phyloP scores from a whole-genome alignment of 2,797 vertebrate genomes.

The Semaprochilodus insignis region DNA sequence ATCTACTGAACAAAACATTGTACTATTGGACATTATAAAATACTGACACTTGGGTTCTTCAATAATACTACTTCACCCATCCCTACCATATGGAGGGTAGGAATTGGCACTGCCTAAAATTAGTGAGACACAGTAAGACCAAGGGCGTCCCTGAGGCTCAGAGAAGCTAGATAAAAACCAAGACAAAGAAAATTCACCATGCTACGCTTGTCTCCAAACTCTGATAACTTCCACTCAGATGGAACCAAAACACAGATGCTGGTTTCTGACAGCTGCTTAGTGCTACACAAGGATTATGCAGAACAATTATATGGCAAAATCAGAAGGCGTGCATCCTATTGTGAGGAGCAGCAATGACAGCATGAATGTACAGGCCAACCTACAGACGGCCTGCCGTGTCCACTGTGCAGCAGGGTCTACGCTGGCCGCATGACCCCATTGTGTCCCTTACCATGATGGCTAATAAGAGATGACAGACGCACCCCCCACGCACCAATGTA shows the following conservation, averaged over 20 bases:
- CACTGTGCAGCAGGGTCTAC: conserved; percentile 24
- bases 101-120: too few species aligned
- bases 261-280: conserved; percentile 9
- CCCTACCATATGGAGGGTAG: too few species aligned
- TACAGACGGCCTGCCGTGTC: conserved; percentile 38
- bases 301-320: conserved; percentile 13
- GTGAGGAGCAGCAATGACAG: conserved; percentile 19
- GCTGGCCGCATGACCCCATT: conserved; percentile 49
- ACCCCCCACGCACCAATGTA: conserved; percentile 11
- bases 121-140: too few species aligned
- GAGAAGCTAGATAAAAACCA: neutral
- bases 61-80: too few species aligned
- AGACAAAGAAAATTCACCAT: neutral
- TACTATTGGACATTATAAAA: too few species aligned
- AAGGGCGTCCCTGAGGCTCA: neutral
- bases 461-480: conserved; percentile 56
- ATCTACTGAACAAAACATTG: too few species aligned
- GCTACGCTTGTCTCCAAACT: neutral
- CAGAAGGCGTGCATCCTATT: conserved; percentile 13
- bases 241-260: conserved; percentile 14
- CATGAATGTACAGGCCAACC: conserved; percentile 21
- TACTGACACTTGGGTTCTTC: too few species aligned
- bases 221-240: conserved; percentile 2
- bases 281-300: conserved; percentile 27
- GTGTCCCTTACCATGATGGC: conserved; percentile 31